Conservation (phyloP, 2,888 invertebrate genomes). For the Entomobrya proxima region DNA sequence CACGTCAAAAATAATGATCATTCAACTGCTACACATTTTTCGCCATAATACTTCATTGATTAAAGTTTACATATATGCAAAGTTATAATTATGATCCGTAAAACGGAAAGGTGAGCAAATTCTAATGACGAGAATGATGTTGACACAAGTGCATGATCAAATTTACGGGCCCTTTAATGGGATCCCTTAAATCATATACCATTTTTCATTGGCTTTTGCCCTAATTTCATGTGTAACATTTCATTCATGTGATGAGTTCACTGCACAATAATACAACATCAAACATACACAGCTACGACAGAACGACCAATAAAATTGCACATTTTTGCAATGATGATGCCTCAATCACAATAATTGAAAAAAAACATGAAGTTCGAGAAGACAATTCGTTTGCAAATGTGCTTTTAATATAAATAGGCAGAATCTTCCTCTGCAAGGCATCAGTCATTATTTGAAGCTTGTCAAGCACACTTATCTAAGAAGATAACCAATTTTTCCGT, state of each 20-base stretch:
- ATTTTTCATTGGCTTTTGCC: constrained; percentile 13
- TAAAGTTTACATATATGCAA: too few species aligned
- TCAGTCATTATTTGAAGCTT: constrained; percentile 14
- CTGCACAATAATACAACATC: too few species aligned
- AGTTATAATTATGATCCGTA: neutral
- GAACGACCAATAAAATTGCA: neutral
- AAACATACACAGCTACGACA: too few species aligned
- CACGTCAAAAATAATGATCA: constrained; percentile 11
- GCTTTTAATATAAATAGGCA: constrained; percentile 35
- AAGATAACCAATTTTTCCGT: neutral
- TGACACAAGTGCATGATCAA: neutral
- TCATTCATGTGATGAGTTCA: neutral
- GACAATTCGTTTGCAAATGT: neutral
- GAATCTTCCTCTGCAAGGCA: neutral
- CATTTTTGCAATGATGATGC: too few species aligned
- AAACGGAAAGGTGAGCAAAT: constrained; percentile 32
- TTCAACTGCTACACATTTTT: neutral
- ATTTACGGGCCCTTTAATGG: neutral
- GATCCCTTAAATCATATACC: constrained; percentile 22
- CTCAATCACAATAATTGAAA: too few species aligned
- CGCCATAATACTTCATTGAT: neutral
- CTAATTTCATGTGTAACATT: constrained; percentile 34
- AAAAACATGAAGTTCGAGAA: too few species aligned
- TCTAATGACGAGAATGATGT: neutral
- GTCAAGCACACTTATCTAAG: too few species aligned